These are phyloP conservation scores for Alauda arvensis DNA, from an alignment of 2,797 vertebrate genomes.

Conservation along the genomic window DNA sequence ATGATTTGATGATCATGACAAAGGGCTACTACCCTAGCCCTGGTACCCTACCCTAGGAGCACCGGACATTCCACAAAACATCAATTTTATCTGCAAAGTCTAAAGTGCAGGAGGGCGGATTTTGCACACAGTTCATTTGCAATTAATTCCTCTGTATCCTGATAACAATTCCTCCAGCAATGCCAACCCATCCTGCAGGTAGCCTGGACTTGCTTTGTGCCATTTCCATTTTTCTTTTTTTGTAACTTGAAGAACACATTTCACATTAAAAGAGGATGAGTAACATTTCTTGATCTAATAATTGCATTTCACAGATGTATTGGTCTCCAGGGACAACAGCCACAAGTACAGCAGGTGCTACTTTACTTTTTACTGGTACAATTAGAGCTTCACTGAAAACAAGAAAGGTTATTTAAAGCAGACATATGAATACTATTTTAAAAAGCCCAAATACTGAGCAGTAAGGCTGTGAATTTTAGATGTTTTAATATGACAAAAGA, in stretches of 20 bases:
- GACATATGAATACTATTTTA: not conserved
- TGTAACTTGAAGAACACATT: not conserved
- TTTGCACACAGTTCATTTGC: not conserved
- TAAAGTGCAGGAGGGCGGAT: not conserved
- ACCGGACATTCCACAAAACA: not conserved
- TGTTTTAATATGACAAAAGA: not conserved
- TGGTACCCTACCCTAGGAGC: not conserved
- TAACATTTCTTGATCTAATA: conserved; percentile 1
- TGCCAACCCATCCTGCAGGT: not conserved
- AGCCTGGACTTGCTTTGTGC: not conserved
- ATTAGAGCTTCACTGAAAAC: conserved; percentile 13
- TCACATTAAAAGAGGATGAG: conserved; percentile 9
- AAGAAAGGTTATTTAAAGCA: conserved; percentile 5
- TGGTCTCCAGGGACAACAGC: conserved; percentile 1
- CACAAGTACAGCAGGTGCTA: not conserved
- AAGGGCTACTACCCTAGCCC: not conserved
- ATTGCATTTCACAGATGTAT: not conserved
- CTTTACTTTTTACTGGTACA: conserved; percentile 22
- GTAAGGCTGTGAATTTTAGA: not conserved
- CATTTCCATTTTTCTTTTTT: not conserved
- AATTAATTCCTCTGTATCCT: not conserved
- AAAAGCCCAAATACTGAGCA: not conserved
- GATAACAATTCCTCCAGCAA: not conserved
- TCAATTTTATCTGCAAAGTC: not conserved
- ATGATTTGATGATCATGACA: not conserved